Percentiles rank a stretch among this genome's conserved stretches.
These are phyloP conservation scores for Brachyptera putata DNA, from an alignment of 2,888 invertebrate genomes.

Conservation along the genomic window DNA sequence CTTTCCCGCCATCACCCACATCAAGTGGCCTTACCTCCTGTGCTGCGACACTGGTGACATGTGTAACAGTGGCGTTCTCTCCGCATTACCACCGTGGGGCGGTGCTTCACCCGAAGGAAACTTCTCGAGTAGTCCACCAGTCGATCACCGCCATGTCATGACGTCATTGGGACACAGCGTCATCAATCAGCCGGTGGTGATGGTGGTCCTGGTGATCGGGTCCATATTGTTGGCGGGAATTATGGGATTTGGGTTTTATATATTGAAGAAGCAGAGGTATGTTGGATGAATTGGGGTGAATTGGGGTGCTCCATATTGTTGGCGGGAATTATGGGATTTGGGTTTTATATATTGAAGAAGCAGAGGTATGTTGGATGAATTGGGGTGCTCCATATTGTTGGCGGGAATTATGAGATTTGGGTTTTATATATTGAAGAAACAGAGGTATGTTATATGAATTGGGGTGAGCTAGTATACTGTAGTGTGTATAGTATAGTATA, in stretches of 20 bases:
- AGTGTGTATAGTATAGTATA: too few species aligned
- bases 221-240: slow-evolving; percentile 14
- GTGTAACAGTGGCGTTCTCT: slow-evolving; percentile 26
- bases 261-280: slow-evolving; percentile 28
- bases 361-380: slow-evolving; percentile 24
- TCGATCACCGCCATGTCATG: neutral
- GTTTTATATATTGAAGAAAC: slow-evolving; percentile 22
- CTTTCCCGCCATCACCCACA: slow-evolving; percentile 38
- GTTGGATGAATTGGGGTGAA: neutral
- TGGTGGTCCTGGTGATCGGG: slow-evolving; percentile 20
- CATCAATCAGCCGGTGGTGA: slow-evolving; percentile 12
- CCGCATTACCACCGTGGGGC: slow-evolving; percentile 15
- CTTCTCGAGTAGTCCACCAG: too few species aligned
- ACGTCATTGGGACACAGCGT: neutral
- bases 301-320: slow-evolving; percentile 15
- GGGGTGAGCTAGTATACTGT: too few species aligned
- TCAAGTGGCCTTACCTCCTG: slow-evolving; percentile 42
- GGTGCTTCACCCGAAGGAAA: too few species aligned
- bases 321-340: slow-evolving; percentile 14
- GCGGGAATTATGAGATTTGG: slow-evolving; percentile 19
- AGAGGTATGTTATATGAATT: slow-evolving; percentile 22
- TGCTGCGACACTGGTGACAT: slow-evolving; percentile 40
- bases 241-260: slow-evolving; percentile 19
- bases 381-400: slow-evolving; percentile 4
- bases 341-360: slow-evolving; percentile 22